phyloP scores from a whole-genome alignment of 2,113 vertebrate genomes.

The Paradoxurus hermaphroditus region DNA sequence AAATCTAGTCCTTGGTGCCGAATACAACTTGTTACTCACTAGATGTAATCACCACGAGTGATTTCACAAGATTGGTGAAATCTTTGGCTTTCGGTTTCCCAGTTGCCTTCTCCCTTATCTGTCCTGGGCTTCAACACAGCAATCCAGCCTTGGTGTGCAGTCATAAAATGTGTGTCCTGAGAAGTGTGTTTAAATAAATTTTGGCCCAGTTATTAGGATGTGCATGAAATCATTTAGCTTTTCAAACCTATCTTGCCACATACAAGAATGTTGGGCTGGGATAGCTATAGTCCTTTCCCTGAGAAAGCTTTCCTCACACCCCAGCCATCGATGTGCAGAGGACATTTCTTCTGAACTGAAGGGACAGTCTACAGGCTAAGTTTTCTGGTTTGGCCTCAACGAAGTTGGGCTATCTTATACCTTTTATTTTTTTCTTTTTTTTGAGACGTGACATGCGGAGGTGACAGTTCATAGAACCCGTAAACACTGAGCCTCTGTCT shows the following conservation, averaged over 20 bases:
- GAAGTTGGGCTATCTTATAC: background rate
- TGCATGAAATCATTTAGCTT: background rate
- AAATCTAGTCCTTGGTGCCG: background rate
- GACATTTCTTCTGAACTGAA: background rate
- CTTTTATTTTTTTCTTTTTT: background rate
- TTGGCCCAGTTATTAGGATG: background rate
- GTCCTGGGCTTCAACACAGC: background rate
- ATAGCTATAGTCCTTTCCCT: background rate
- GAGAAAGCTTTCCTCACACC: background rate
- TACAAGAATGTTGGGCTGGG: background rate
- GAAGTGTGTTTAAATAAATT: background rate
- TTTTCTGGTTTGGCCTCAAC: background rate
- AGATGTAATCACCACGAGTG: no score
- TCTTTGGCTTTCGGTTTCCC: background rate
- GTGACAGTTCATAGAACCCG: background rate
- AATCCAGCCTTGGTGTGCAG: background rate
- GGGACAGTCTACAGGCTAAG: background rate
- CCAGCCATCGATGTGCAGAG: background rate
- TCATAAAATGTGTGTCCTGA: background rate
- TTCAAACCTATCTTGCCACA: background rate
- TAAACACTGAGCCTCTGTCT: background rate
- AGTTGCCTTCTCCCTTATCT: background rate
- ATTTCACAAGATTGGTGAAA: background rate
- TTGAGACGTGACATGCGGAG: background rate
- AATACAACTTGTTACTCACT: accelerated